Percentiles rank a stretch among this genome's conserved stretches.
These are phyloP conservation scores for Gymnocypris eckloni DNA, from an alignment of 2,797 vertebrate genomes.

Conservation along the genomic window DNA sequence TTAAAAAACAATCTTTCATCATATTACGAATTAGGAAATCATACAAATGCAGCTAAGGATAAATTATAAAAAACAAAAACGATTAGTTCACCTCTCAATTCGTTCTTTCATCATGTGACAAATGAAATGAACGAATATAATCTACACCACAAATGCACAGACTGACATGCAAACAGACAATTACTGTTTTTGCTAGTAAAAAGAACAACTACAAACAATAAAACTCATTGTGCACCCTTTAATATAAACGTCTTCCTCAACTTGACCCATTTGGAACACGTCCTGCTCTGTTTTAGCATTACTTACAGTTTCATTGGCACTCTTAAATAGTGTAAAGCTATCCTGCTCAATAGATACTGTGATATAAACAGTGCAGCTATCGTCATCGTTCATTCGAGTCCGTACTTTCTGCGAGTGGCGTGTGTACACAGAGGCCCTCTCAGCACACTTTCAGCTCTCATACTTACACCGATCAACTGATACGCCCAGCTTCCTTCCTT, in stretches of 20 bases:
- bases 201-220: not conserved
- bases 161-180: not conserved
- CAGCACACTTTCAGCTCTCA: conserved; percentile 29
- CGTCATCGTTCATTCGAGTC: not conserved
- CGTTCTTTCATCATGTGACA: not conserved
- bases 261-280: not conserved
- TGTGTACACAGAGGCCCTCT: conserved; percentile 39
- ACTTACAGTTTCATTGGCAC: not conserved
- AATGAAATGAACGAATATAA: not conserved
- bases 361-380: not conserved
- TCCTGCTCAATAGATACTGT: not conserved
- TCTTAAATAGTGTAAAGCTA: not conserved
- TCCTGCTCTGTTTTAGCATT: not conserved
- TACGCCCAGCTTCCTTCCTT: conserved; percentile 67
- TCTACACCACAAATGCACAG: not conserved
- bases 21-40: not conserved
- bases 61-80: not conserved
- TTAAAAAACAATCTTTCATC: not conserved
- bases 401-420: not conserved
- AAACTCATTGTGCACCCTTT: not conserved
- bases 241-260: not conserved
- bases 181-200: not conserved
- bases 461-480: conserved; percentile 49
- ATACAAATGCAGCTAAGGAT: not conserved
- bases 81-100: not conserved